phyloP scores from a whole-genome alignment of 2,113 vertebrate genomes.

The Australoheros scitulus region DNA sequence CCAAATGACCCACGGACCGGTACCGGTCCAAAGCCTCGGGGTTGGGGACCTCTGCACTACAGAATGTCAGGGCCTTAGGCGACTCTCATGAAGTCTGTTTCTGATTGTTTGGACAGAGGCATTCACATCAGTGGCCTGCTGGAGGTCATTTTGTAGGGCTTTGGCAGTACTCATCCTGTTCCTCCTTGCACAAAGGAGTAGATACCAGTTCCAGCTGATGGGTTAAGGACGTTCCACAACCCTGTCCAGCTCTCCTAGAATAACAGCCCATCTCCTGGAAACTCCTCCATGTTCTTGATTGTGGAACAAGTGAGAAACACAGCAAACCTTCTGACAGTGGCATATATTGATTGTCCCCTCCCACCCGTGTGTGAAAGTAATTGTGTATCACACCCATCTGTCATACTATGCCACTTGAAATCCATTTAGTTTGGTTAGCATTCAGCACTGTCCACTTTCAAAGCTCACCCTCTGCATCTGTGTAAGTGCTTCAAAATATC shows the following conservation, averaged over 20 bases:
- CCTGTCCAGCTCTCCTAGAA: too few species aligned
- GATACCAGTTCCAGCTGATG: too few species aligned
- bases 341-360: too few species aligned
- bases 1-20: too few species aligned
- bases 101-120: background rate
- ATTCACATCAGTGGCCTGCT: background rate
- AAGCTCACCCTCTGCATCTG: background rate
- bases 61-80: background rate
- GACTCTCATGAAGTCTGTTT: background rate
- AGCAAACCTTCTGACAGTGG: too few species aligned
- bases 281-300: too few species aligned
- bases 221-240: too few species aligned
- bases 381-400: background rate
- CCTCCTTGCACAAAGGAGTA: background rate
- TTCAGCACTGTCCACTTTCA: constrained; percentile 11
- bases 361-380: too few species aligned
- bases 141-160: background rate
- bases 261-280: too few species aligned
- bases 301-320: too few species aligned
- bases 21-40: too few species aligned
- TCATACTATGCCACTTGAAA: background rate
- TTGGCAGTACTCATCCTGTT: background rate
- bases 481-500: constrained; percentile 4
- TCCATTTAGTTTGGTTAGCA: constrained; percentile 1
- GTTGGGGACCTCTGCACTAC: too few species aligned